phyloP scores from a whole-genome alignment of 1,140 invertebrate species.

The Phenacoccus solenopsis region DNA sequence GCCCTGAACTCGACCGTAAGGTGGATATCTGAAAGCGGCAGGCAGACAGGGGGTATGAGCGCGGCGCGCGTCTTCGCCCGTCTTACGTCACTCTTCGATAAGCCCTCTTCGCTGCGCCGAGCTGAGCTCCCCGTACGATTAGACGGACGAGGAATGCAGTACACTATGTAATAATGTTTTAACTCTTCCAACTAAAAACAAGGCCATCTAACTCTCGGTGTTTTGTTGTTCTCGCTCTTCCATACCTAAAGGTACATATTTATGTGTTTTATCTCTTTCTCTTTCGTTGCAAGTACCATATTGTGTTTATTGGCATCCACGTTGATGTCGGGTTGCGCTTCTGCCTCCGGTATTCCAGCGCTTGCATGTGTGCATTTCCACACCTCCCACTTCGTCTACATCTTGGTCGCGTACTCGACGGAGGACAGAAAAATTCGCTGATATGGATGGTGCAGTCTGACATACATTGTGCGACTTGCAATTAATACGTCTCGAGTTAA shows the following conservation, averaged over 20 bases:
- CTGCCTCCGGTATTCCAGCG: no score
- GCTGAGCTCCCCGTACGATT: not conserved
- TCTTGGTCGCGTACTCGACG: no score
- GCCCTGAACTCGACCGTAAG: slow-evolving; percentile 16
- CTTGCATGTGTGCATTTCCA: no score
- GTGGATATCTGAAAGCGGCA: slow-evolving; percentile 5
- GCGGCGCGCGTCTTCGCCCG: slow-evolving; percentile 5
- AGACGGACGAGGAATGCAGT: not conserved
- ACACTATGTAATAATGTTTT: slow-evolving; percentile 3
- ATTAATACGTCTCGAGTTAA: no score
- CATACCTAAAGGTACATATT: not conserved
- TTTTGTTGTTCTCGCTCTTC: slow-evolving; percentile 2
- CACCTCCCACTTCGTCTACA: no score
- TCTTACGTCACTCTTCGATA: slow-evolving; percentile 12
- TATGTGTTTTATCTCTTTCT: no score
- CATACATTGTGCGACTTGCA: no score
- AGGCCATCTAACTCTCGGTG: slow-evolving; percentile 1
- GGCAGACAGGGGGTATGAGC: slow-evolving; percentile 1
- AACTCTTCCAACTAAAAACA: not conserved
- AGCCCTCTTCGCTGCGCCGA: not conserved
- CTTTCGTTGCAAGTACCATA: not conserved
- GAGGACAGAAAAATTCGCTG: no score
- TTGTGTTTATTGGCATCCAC: no score
- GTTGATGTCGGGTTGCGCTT: no score
- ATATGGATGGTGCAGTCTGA: no score